A percentile compares a stretch with the other conserved stretches of the same genome.
Evolutionary conservation across 2,888 invertebrate genomes (phyloP).

Genomic region (Phrixothrix hirtus): DNA sequence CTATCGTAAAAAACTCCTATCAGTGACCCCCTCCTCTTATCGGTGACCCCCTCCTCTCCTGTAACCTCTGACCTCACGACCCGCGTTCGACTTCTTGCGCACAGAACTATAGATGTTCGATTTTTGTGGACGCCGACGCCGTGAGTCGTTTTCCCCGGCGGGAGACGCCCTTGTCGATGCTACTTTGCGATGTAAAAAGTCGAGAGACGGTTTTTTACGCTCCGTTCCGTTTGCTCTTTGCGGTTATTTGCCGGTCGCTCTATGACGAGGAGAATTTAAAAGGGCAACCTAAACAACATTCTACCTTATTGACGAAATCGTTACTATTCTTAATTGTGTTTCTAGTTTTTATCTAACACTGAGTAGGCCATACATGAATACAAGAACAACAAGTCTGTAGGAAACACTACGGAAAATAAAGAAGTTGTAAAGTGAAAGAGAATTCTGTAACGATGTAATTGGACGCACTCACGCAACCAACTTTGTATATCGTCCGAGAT

Average conservation of each 20-base stretch:
- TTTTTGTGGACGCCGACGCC: constrained; percentile 54
- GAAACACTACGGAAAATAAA: constrained; percentile 11
- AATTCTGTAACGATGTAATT: constrained; percentile 18
- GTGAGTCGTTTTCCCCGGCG: constrained; percentile 40
- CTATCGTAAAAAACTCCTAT: constrained; percentile 54
- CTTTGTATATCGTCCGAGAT: not conserved
- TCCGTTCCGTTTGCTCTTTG: constrained; percentile 31
- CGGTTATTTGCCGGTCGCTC: constrained; percentile 30
- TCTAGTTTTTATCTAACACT: constrained; percentile 8
- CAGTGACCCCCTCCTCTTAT: constrained; percentile 40
- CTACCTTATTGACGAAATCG: constrained; percentile 16
- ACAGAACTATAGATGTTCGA: constrained; percentile 56
- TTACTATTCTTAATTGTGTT: constrained; percentile 18
- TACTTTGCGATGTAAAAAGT: constrained; percentile 36
- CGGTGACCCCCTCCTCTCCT: constrained; percentile 38
- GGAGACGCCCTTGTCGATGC: constrained; percentile 37
- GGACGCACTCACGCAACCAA: constrained; percentile 18
- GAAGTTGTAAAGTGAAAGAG: constrained; percentile 27
- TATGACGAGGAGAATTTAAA: constrained; percentile 23
- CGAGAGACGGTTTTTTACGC: constrained; percentile 32
- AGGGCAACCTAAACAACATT: constrained; percentile 10
- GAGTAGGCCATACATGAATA: not conserved
- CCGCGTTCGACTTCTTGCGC: constrained; percentile 52
- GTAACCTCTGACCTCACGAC: constrained; percentile 46
- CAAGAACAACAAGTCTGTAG: not conserved